These are phyloP conservation scores for Drosophila sordidula DNA, from an alignment of 2,888 invertebrate genomes.

Conservation along the genomic window DNA sequence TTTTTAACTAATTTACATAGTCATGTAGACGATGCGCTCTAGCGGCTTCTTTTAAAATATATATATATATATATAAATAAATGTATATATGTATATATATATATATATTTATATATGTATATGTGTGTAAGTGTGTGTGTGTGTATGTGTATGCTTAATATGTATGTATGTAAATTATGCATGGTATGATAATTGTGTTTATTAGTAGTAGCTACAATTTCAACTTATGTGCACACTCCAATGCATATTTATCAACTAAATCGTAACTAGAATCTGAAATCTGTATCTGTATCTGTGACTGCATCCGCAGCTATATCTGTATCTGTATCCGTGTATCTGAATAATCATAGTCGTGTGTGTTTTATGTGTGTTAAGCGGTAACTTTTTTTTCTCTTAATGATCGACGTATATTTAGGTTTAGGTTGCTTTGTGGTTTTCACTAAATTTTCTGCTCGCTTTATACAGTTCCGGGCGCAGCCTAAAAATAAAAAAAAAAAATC, in stretches of 20 bases:
- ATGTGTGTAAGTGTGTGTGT: constrained; percentile 17
- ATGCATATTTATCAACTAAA: constrained; percentile 63
- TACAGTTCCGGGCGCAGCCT: constrained; percentile 61
- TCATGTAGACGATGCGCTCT: constrained; percentile 77
- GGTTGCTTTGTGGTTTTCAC: constrained; percentile 46
- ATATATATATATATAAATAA: constrained; percentile 43
- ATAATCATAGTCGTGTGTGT: constrained; percentile 27
- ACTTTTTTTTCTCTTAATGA: constrained; percentile 32
- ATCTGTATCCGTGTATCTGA: constrained; percentile 31
- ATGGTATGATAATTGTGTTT: constrained; percentile 49
- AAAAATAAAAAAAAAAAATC: constrained; percentile 49
- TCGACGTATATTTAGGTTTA: constrained; percentile 37
- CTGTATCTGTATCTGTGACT: constrained; percentile 21
- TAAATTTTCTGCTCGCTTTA: constrained; percentile 54
- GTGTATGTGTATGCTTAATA: constrained; percentile 30
- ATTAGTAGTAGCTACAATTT: constrained; percentile 76
- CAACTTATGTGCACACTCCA: constrained; percentile 72
- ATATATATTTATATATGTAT: constrained; percentile 12
- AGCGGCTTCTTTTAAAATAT: constrained; percentile 63
- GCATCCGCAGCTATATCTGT: constrained; percentile 14
- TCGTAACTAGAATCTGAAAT: constrained; percentile 54
- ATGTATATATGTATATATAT: constrained; percentile 43
- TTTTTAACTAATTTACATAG: constrained; percentile 83
- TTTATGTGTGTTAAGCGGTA: constrained; percentile 37
- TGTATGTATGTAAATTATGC: constrained; percentile 39